phyloP scores from a whole-genome alignment of 2,888 invertebrate species.

The Drosophila mayaguana region DNA sequence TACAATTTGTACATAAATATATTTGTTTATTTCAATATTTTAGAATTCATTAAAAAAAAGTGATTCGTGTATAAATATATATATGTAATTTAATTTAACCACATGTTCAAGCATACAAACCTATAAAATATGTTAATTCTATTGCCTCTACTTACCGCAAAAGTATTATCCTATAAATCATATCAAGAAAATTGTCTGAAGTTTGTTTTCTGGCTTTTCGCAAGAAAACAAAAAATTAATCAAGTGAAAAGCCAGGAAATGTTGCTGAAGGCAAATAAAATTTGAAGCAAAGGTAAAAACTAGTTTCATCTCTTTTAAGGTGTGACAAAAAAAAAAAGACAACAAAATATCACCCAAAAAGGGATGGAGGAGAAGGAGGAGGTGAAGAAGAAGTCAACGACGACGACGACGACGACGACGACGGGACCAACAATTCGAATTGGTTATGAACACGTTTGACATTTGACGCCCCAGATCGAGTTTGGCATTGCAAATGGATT shows the following conservation, averaged over 20 bases:
- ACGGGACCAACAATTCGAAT: slow-evolving; percentile 32
- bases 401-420: neutral
- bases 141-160: too few relatives aligned
- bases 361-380: neutral
- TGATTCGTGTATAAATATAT: too few relatives aligned
- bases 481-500: slow-evolving; percentile 46
- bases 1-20: too few relatives aligned
- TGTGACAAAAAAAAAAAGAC: slow-evolving; percentile 41
- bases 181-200: neutral
- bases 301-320: slow-evolving; percentile 44
- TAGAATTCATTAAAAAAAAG: too few relatives aligned
- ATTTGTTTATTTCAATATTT: too few relatives aligned
- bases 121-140: too few relatives aligned
- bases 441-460: slow-evolving; percentile 50
- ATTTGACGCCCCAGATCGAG: slow-evolving; percentile 43
- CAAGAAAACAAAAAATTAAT: slow-evolving; percentile 29
- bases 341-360: neutral
- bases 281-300: slow-evolving; percentile 49
- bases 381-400: neutral
- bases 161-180: neutral
- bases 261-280: slow-evolving; percentile 15
- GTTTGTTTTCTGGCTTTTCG: neutral
- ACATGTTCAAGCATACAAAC: too few relatives aligned
- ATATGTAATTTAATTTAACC: too few relatives aligned
- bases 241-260: slow-evolving; percentile 36